Evolutionary conservation across 2,113 vertebrate species (phyloP), one percentile per base, ranked within the genome.

Genomic region (Sturnira hondurensis): DNA sequence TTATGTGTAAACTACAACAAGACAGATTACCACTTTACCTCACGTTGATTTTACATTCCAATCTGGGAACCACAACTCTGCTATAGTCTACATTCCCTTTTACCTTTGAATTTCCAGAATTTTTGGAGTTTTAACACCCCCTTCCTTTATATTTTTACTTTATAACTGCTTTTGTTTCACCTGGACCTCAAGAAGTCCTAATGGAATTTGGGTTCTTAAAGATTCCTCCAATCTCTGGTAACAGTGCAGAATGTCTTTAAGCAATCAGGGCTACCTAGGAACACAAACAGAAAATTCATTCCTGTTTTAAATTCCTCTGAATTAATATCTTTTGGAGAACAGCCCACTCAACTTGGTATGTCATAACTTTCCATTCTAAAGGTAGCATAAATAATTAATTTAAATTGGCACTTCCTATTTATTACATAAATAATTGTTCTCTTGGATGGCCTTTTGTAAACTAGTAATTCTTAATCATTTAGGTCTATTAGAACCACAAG

Each of bases 331-430:
- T 96, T 65, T 94, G 92, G 93, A 89, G 14, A 92, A 73, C 3
- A 91, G 95, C 90, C 87, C 88, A 91, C 52, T 91, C 52, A 61
- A 96, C 56, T 85, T 91, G 81, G 11, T 93, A 92, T 85, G 89
- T 87, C 89, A 96, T 76, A 80, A 89, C 94, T 96, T 97, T 96
- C 85, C 5, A 86, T 86, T 81, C 61, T 68, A 94, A 92, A 95
- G 65, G 95, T 73, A 80, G 70, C 54, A 45, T 0, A 7, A 67
- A 70, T 82, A 65, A 96, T 96, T 82, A 65, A 96, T 96, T 95
- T 94, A 86, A 97, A 96, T 47, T 80, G 92, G 68, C 80, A 88
- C 73, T 85, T 86, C 50, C 50, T 91, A 67, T 89, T 96, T 94
- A 94, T 86, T 77, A 89, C 86, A 86, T 86, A 93, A 97, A 94